These are phyloP conservation scores for Resseliella maxima DNA, from an alignment of 2,888 invertebrate species.

Conservation along the genomic window DNA sequence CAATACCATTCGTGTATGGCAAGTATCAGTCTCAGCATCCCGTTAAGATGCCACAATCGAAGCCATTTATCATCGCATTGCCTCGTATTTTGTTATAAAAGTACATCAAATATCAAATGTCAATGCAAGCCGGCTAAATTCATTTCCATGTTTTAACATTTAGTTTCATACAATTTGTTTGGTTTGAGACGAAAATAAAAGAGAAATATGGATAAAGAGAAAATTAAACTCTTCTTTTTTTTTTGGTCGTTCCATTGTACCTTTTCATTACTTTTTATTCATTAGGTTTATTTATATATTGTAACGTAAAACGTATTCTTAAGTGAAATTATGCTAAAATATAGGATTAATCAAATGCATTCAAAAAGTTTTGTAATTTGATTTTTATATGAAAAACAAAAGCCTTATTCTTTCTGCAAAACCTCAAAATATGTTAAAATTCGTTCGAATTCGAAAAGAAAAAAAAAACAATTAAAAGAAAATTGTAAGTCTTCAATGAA, in stretches of 20 bases:
- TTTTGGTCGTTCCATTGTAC: constrained; percentile 23
- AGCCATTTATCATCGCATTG: background rate
- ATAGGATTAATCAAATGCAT: constrained; percentile 40
- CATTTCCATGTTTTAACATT: constrained; percentile 38
- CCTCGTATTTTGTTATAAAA: constrained; percentile 50
- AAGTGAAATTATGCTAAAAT: constrained; percentile 15
- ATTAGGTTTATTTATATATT: constrained; percentile 24
- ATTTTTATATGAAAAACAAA: background rate
- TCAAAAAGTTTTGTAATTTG: constrained; percentile 31
- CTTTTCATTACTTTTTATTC: background rate
- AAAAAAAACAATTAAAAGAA: too few relatives aligned
- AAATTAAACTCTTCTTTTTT: background rate
- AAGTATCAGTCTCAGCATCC: constrained; percentile 85
- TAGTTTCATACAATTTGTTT: background rate
- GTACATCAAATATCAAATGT: background rate
- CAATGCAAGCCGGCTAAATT: background rate
- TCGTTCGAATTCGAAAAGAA: background rate
- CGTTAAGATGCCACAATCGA: constrained; percentile 69
- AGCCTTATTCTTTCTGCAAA: too few relatives aligned
- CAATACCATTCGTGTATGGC: constrained; percentile 98
- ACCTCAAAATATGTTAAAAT: too few relatives aligned
- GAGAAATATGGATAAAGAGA: background rate
- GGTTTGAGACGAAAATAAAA: constrained; percentile 48
- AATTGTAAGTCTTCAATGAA: background rate
- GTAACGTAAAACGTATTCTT: background rate